A percentile compares a stretch with the other conserved stretches of the same genome.
phyloP scores from a whole-genome alignment of 2,113 vertebrate species.

The Alethe diademata region DNA sequence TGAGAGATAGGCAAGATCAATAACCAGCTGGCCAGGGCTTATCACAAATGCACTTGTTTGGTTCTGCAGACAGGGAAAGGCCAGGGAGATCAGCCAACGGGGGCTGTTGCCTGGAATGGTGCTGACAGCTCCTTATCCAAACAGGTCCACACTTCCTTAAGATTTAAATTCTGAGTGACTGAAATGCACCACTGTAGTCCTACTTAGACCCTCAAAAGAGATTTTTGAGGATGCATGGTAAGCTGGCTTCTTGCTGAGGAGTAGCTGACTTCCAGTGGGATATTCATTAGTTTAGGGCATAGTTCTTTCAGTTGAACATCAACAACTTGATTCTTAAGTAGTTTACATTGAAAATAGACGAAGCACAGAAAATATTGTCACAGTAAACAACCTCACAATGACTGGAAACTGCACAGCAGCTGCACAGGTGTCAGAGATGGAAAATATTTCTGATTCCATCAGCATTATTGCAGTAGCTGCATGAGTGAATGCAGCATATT shows the following conservation, averaged over 20 bases:
- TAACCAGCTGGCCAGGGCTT: neutral
- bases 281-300: neutral
- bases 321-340: neutral
- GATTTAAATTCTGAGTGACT: neutral
- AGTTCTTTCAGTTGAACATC: neutral
- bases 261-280: neutral
- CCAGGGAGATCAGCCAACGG: neutral
- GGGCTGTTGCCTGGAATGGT: neutral
- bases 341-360: neutral
- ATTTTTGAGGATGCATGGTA: neutral
- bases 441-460: neutral
- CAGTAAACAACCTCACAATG: neutral
- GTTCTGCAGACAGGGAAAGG: neutral
- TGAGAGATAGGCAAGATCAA: neutral
- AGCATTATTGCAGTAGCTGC: neutral
- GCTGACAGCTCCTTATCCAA: neutral
- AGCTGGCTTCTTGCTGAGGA: neutral
- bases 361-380: neutral
- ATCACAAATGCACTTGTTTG: rapidly evolving
- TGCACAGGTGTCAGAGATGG: neutral
- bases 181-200: neutral
- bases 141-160: neutral
- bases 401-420: neutral
- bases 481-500: neutral
- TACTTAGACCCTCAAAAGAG: neutral